Percentiles rank a stretch among this genome's conserved stretches.
phyloP scores from a whole-genome alignment of 2,797 vertebrate genomes.

The Notolepis coatsorum region DNA sequence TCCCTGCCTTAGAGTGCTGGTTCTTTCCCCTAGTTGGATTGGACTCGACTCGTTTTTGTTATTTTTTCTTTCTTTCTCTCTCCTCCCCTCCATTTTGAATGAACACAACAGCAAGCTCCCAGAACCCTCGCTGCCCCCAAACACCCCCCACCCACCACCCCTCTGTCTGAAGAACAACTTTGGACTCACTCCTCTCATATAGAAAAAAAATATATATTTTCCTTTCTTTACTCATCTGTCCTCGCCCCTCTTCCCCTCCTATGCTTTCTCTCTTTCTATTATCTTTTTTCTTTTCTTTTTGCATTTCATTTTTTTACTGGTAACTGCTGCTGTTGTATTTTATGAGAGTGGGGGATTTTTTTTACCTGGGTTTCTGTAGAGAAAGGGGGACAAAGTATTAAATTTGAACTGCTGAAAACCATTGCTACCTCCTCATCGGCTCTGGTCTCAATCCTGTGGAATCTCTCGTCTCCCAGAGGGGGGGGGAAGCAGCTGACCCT shows the following conservation, averaged over 20 bases:
- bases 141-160: constrained; percentile 69
- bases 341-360: constrained; percentile 94
- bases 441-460: constrained; percentile 69
- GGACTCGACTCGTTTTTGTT: constrained; percentile 79
- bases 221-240: constrained; percentile 68
- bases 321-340: constrained; percentile 99
- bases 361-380: constrained; percentile 96
- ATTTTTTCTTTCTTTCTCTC: constrained; percentile 48
- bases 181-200: constrained; percentile 77
- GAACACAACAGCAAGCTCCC: constrained; percentile 89
- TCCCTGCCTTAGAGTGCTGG: constrained; percentile 85
- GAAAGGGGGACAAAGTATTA: constrained; percentile 88
- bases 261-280: constrained; percentile 65
- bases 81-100: constrained; percentile 78
- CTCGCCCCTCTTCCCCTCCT: constrained; percentile 55
- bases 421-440: constrained; percentile 77
- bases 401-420: constrained; percentile 87
- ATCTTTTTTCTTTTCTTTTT: constrained; percentile 67
- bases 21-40: constrained; percentile 85
- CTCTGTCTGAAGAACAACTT: constrained; percentile 80
- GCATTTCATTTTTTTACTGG: constrained; percentile 94
- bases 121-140: constrained; percentile 67
- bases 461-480: constrained; percentile 26
- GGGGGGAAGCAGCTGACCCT: too few species aligned
- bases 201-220: constrained; percentile 83